Conservation (phyloP, 2,888 invertebrate genomes). For the Cosmorhoe ocellata region DNA sequence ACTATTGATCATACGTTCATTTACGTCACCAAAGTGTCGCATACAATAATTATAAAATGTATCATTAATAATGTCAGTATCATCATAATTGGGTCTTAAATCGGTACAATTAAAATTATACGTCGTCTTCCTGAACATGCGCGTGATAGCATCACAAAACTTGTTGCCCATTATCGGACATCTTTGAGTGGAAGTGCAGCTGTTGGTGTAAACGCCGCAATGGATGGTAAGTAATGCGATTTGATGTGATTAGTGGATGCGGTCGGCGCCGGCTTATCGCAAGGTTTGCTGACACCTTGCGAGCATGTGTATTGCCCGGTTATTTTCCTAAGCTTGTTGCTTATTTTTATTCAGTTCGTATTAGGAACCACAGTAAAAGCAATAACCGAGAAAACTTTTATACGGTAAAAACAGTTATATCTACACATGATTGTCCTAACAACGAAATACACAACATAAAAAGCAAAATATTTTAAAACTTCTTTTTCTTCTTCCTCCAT, state of each 20-base stretch:
- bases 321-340: constrained; percentile 1
- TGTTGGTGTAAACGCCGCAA: constrained; percentile 57
- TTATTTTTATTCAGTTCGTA: neutral
- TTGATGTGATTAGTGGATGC: constrained; percentile 56
- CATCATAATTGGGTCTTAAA: constrained; percentile 32
- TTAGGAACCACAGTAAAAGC: neutral
- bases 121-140: constrained; percentile 38
- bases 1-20: constrained; percentile 1
- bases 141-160: constrained; percentile 52
- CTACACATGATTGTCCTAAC: neutral
- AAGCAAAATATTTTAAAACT: no score
- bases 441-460: no score
- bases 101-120: constrained; percentile 36
- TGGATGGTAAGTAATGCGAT: constrained; percentile 52
- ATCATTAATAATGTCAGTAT: constrained; percentile 19
- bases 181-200: constrained; percentile 49
- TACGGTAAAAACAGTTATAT: no score
- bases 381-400: no score
- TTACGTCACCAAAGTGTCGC: constrained; percentile 2
- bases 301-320: constrained; percentile 11
- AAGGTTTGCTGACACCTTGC: constrained; percentile 41
- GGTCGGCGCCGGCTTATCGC: constrained; percentile 50
- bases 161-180: constrained; percentile 55
- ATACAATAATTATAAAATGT: constrained; percentile 1
- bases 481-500: no score